Base-by-base conservation (phyloP, 2,797 vertebrate genomes). In the Pseudochaenichthys georgianus region DNA sequence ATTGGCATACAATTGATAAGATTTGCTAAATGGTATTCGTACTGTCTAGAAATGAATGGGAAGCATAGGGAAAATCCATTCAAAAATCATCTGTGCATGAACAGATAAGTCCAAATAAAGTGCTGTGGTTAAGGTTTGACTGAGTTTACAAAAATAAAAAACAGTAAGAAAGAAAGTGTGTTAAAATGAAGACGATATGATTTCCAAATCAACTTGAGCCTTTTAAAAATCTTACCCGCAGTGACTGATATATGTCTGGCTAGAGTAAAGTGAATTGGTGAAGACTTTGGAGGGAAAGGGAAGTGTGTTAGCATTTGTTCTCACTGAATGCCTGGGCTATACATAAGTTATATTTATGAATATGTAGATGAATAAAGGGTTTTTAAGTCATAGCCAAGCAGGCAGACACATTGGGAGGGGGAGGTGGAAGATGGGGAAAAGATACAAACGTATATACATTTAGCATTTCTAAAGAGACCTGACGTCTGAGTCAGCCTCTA, bases 391-490 rank as follows among this genome's bases (percentile, higher is more conserved):
- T 28, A 64, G 34, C 50, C 48, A 67, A 70, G 67, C 66, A 66
- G 67, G 75, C 50, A 53, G 23, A 43, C 48, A 54, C 6, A 1
- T 51, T 72, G 23, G 45, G 61, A 60, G 13, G 28, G 58, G 62
- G 72, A 1, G 34, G 55, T 57, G 34, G 21, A 52, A 54, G 64
- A 61, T 10, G 52, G 61, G 23, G 12, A 62, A 48, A 62, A 51
- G 34, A 59, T 45, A 16, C 12, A 73, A 43, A 70, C 16, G 10
- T 38, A 38, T 19, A 19, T 21, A 42, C 72, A 70, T 13, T 54
- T 12, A 34, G 45, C 6, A 2, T 53, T 62, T 67, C 70, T 77
- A 52, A 53, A 46, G 70, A 64, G 57, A 47, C 38, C 38, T 64
- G 23, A 28, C 42, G 31, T 57, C 43, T 65, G 34, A 55, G 41